These are phyloP conservation scores for Poeciliopsis gracilis DNA, from an alignment of 2,797 vertebrate species.

Conservation along the genomic window DNA sequence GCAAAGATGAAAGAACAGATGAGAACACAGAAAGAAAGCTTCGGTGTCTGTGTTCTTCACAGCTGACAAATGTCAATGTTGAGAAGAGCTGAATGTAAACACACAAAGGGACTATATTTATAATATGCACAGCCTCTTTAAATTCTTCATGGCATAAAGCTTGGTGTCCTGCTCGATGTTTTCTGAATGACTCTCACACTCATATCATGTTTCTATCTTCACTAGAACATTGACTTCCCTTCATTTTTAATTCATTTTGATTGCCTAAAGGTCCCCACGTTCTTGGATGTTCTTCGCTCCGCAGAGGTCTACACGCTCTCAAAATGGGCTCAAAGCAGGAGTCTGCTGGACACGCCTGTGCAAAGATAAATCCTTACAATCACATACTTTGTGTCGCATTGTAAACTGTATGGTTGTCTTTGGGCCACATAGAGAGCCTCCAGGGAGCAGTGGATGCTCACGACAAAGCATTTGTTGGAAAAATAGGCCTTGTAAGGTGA, in stretches of 20 bases:
- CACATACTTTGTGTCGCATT: too few relatives aligned
- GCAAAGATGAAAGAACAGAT: constrained; percentile 57
- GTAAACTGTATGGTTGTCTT: too few relatives aligned
- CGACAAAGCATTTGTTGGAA: neutral
- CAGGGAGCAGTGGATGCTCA: neutral
- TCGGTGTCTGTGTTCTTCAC: constrained; percentile 55
- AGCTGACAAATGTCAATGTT: constrained; percentile 43
- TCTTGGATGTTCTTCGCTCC: too few relatives aligned
- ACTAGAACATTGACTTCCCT: neutral
- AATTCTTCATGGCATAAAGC: constrained; percentile 26
- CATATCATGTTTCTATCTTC: neutral
- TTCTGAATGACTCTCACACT: constrained; percentile 18
- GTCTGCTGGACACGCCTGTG: too few relatives aligned
- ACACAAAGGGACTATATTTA: constrained; percentile 14
- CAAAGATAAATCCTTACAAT: too few relatives aligned
- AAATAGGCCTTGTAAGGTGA: neutral
- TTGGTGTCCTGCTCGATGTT: constrained; percentile 9
- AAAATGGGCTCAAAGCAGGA: too few relatives aligned
- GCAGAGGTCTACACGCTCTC: too few relatives aligned
- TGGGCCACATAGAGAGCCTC: too few relatives aligned
- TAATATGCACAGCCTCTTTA: neutral
- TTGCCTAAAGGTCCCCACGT: neutral
- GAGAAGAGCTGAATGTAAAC: constrained; percentile 42
- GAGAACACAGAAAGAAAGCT: constrained; percentile 40
- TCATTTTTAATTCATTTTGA: neutral